Evolutionary conservation across 2,797 vertebrate species (phyloP).

Genomic region (Thunnus albacares): DNA sequence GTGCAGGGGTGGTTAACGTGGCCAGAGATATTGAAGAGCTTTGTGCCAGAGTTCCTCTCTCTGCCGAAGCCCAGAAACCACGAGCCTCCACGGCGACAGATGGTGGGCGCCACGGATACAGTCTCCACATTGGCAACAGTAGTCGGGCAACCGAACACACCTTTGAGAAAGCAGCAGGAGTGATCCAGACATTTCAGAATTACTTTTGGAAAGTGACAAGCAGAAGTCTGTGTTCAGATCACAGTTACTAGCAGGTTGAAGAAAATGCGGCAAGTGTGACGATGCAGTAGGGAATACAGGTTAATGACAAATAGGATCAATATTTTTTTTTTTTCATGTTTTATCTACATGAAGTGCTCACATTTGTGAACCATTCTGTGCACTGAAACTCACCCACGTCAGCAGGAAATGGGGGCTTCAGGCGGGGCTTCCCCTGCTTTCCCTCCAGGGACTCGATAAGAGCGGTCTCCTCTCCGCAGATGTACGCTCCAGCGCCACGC

Average conservation of each 20-base stretch:
- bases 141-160: constrained; percentile 95
- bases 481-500: constrained; percentile 95
- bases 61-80: constrained; percentile 95
- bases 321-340: background rate
- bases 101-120: constrained; percentile 93
- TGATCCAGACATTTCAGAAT: background rate
- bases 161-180: constrained; percentile 76
- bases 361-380: background rate
- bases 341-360: background rate
- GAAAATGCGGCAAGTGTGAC: background rate
- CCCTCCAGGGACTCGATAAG: constrained; percentile 97
- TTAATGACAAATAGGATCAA: background rate
- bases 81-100: constrained; percentile 93
- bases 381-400: constrained; percentile 89
- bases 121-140: constrained; percentile 98
- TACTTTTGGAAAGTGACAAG: background rate
- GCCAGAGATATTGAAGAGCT: constrained; percentile 98
- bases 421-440: constrained; percentile 96
- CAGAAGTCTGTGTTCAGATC: background rate
- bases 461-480: constrained; percentile 96
- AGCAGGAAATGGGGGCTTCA: constrained; percentile 96
- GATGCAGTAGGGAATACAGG: background rate
- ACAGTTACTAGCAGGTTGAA: background rate
- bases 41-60: constrained; percentile 96
- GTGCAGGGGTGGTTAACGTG: constrained; percentile 96